Evolutionary conservation across 2,113 vertebrate species (phyloP).

Genomic region (Macquaria australasica): DNA sequence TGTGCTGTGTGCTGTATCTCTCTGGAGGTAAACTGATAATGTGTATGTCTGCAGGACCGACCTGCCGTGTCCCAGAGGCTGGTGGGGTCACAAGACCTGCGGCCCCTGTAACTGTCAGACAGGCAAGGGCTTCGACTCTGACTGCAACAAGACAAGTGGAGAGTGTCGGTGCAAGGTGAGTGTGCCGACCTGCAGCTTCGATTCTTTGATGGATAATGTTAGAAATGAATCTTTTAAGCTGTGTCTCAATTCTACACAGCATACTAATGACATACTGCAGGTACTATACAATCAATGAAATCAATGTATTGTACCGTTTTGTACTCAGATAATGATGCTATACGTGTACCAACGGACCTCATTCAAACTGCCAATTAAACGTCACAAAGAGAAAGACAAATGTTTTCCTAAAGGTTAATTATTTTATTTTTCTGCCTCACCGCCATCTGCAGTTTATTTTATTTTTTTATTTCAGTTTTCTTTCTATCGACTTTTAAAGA

Average conservation of each 20-base stretch:
- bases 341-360: not conserved
- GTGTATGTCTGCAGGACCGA: slow-evolving; percentile 84
- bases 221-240: not conserved
- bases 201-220: not conserved
- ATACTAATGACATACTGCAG: not conserved
- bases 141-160: slow-evolving; percentile 96
- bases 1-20: not conserved
- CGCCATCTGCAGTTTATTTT: not conserved
- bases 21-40: not conserved
- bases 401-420: not conserved
- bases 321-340: not conserved
- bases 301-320: not conserved
- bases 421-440: not conserved
- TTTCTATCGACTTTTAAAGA: not conserved
- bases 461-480: no score
- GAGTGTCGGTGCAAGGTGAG: slow-evolving; percentile 95
- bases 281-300: not conserved
- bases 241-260: not conserved
- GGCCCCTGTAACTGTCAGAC: slow-evolving; percentile 93
- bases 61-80: slow-evolving; percentile 92
- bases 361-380: not conserved
- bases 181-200: not conserved
- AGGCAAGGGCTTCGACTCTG: slow-evolving; percentile 91
- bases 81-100: slow-evolving; percentile 96
- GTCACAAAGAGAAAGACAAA: not conserved